Evolutionary conservation across 1,140 invertebrate species (phyloP).

Genomic region (Sarcophaga peregrina): DNA sequence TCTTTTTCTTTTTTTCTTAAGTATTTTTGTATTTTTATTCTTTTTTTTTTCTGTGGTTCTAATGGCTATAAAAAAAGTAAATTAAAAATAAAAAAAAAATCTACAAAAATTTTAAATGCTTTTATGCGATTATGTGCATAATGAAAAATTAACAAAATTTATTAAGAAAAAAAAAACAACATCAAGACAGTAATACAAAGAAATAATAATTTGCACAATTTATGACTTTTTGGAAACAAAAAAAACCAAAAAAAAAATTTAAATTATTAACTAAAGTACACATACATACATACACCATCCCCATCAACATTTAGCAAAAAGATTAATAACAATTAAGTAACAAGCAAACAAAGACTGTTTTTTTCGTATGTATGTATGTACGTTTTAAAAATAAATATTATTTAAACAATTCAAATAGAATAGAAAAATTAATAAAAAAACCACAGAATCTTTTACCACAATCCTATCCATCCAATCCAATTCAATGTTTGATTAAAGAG

Average conservation of each 20-base stretch:
- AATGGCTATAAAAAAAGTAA: conserved; percentile 21
- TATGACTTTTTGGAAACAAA: conserved; percentile 26
- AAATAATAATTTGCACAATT: conserved; percentile 34
- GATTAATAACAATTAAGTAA: conserved; percentile 37
- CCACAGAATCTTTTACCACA: neutral
- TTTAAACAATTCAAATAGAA: conserved; percentile 10
- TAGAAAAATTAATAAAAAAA: neutral
- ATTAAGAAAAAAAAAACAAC: conserved; percentile 13
- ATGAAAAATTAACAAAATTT: conserved; percentile 26
- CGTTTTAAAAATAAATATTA: conserved; percentile 12
- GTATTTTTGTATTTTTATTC: no score
- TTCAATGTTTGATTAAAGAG: no score
- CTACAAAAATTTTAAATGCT: conserved; percentile 6
- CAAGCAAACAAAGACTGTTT: neutral
- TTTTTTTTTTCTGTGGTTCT: conserved; percentile 29
- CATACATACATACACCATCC: no score
- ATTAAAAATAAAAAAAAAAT: conserved; percentile 7
- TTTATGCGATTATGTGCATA: conserved; percentile 18
- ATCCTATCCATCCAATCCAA: no score
- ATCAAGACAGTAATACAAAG: neutral
- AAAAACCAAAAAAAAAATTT: neutral
- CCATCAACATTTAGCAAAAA: neutral
- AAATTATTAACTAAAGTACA: no score
- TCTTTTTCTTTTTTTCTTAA: neutral
- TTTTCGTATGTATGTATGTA: neutral